phyloP scores from a whole-genome alignment of 2,797 vertebrate species.

The Peromyscus nudipes region DNA sequence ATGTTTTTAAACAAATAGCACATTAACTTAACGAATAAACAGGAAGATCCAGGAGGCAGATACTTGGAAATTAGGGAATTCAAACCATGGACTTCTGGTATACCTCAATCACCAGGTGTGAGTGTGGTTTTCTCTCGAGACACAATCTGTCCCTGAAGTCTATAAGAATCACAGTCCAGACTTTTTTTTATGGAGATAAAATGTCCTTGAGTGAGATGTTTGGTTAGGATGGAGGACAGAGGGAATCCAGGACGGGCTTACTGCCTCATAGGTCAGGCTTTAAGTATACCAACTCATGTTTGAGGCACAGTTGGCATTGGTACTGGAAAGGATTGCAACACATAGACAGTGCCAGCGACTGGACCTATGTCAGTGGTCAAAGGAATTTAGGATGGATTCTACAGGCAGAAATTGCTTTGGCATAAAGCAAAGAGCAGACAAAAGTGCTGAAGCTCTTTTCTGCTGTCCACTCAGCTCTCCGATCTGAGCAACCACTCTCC shows the following conservation, averaged over 20 bases:
- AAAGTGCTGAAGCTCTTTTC: background rate
- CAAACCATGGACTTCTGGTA: background rate
- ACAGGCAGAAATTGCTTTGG: background rate
- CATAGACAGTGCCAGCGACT: background rate
- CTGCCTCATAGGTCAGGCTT: background rate
- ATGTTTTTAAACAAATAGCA: conserved; percentile 36
- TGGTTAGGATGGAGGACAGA: background rate
- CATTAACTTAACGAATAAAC: background rate
- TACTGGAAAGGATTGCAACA: background rate
- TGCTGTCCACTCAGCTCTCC: background rate
- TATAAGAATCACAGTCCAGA: background rate
- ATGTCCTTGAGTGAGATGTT: background rate
- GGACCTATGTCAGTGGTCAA: background rate
- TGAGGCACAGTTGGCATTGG: background rate
- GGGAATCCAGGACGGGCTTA: background rate
- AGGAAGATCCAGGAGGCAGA: background rate
- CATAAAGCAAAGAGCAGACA: background rate
- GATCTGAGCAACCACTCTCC: background rate
- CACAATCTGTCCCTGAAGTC: background rate
- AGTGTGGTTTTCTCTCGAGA: background rate
- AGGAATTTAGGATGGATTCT: background rate
- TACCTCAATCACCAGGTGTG: background rate
- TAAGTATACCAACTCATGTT: background rate
- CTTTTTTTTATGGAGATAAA: background rate
- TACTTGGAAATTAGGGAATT: background rate